Evolutionary conservation across 2,888 invertebrate species (phyloP), one percentile per base, ranked within the genome.

Genomic region (Idaea biselata): DNA sequence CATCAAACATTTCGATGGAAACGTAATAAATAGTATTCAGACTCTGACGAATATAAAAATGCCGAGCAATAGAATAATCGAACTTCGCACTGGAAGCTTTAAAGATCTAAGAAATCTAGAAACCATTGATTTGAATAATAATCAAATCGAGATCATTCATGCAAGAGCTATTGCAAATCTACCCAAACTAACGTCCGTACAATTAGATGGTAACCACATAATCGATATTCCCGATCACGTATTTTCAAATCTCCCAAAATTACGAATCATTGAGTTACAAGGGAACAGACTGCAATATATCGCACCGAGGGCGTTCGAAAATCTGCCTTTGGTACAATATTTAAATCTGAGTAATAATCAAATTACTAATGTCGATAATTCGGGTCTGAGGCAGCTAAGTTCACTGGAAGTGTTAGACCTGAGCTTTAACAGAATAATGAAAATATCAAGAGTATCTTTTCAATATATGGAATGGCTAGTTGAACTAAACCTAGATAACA

Each of bases 381-480:
- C 96, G 53, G 97, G 97, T 0, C 84, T 97, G 62, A 93, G 94
- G 55, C 95, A 94, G 71, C 87, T 97, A 65, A 93, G 94, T 57
- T 97, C 97, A 16, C 88, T 98, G 61, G 97, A 98, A 88, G 96
- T 97, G 6, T 83, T 98, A 59, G 98, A 98, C 82, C 83, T 98
- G 64, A 97, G 97, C 78, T 94, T 95, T 72, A 98, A 98, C 81
- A 94, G 94, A 66, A 88, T 98, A 25, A 93, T 94, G 18, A 94
- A 94, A 73, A 93, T 98, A 54, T 93, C 95, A n/a, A 94, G 94
- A 68, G 93, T 96, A 72, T 94, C 94, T 0, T 90, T 94, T 70
- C 94, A 95, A 67, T 94, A 95, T 61, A 95, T 98, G 93, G 97
- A 97, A 80, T 97, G 97, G 96, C 89, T 98, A 61, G 96, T 97